Evolutionary conservation across 2,113 vertebrate species (phyloP).

Genomic region (Prietella phreatophila): DNA sequence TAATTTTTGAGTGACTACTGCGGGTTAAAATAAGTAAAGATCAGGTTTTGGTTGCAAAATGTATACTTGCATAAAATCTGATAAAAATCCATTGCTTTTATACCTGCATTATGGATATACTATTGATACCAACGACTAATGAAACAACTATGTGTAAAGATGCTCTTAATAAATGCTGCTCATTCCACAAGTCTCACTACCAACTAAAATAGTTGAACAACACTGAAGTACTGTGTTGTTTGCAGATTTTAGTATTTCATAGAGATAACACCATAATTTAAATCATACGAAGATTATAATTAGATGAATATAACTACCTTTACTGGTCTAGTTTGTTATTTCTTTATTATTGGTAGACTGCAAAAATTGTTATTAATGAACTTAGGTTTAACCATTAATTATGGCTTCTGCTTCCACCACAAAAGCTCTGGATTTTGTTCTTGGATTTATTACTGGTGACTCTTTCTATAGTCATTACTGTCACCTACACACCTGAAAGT

Average conservation of each 20-base stretch:
- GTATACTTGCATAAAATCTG: not conserved
- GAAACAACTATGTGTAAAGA: not conserved
- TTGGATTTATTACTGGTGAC: conserved; percentile 21
- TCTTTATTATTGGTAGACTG: not conserved
- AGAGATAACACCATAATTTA: not conserved
- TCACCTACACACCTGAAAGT: not conserved
- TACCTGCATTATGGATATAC: not conserved
- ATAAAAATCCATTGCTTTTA: not conserved
- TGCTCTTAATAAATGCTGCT: not conserved
- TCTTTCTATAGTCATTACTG: conserved; percentile 14
- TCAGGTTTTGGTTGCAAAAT: not conserved
- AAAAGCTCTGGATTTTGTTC: not conserved
- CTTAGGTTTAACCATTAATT: not conserved
- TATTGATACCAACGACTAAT: not conserved
- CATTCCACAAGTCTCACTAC: not conserved
- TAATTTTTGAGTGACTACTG: not conserved
- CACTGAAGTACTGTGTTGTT: not conserved
- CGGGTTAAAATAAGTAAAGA: not conserved
- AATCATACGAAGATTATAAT: not conserved
- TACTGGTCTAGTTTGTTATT: not conserved
- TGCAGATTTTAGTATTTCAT: not conserved
- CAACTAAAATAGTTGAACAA: not conserved
- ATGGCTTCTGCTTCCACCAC: not conserved
- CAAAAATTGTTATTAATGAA: conserved; percentile 7
- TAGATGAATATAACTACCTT: not conserved